phyloP scores from a whole-genome alignment of 2,797 vertebrate species.

The Monodelphis domestica region DNA sequence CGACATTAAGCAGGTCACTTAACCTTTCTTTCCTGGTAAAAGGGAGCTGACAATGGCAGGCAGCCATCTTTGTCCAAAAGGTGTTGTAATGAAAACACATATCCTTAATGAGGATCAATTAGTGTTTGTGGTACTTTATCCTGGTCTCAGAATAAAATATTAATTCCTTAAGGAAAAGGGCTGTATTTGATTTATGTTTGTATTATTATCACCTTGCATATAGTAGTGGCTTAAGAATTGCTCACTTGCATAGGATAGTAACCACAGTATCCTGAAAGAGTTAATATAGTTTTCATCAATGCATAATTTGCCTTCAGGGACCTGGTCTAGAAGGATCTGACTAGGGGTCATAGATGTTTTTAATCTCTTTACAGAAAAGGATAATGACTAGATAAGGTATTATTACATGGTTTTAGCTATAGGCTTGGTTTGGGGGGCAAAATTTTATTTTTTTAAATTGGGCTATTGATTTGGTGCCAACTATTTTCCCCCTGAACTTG shows the following conservation, averaged over 20 bases:
- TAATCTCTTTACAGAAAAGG: not conserved
- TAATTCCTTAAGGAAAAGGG: conserved; percentile 4
- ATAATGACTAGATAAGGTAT: not conserved
- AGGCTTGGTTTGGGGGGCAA: not conserved
- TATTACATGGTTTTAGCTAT: not conserved
- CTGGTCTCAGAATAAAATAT: conserved; percentile 39
- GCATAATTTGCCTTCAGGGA: not conserved
- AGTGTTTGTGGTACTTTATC: not conserved
- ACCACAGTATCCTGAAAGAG: not conserved
- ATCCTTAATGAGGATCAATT: conserved; percentile 21
- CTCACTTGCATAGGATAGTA: not conserved
- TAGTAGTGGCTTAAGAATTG: not conserved
- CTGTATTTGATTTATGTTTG: not conserved
- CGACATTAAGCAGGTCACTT: not conserved
- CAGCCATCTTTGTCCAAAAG: not conserved
- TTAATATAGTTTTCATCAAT: conserved; percentile 31
- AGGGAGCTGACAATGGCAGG: not conserved
- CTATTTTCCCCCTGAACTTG: conserved; percentile 33
- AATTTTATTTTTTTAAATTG: conserved; percentile 22
- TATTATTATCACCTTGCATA: not conserved
- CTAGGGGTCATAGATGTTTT: not conserved
- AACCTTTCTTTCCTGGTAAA: not conserved
- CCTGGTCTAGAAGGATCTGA: not conserved
- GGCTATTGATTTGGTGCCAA: conserved; percentile 49
- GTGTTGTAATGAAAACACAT: conserved; percentile 16